Base-by-base conservation (phyloP, 1,140 invertebrate species). In the Leucophenga varia region DNA sequence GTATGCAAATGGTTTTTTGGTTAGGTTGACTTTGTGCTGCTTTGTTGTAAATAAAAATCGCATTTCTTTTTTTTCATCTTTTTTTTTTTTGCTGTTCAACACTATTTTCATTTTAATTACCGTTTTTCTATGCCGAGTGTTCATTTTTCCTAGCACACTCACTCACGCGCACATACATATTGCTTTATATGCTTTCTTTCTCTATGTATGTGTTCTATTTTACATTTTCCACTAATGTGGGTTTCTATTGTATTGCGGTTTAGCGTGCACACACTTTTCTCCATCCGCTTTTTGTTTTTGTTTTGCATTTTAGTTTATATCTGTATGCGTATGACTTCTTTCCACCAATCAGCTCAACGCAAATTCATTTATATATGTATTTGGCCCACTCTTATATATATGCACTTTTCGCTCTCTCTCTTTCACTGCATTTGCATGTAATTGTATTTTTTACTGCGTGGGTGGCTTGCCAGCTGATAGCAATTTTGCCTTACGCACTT, bases 281-380 rank as follows among this genome's bases (percentile, higher is more conserved):
- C 22, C 22, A 5, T 6, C 22, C 5, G 31, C 31, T 28, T 28
- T 17, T 49, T 57, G 49, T 68, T 67, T 65, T 63, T 65, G 54
- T 68, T 63, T 54, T 55, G 25, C 25, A 67, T 59, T 52, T 54
- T 10, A 6, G 35, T 37, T 16, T 18, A 18, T 37, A 16, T 19
- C 6, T 18, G 10, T 10, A 12, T 37, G 3, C 39, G 42, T 67
- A 59, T 36, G 64, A 68, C 68, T 67, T 50, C 54, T 64, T 59
- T 70, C 61, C 69, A 69, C 69, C 69, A 72, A 72, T 72, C 69
- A 63, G 57, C 60, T 57, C 42, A 59, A 63, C 55, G 69, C 69
- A 72, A 60, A 52, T 25, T 6, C 10, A 6, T 25, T 25, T 25
- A 10, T 25, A 25, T 25, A 10, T 25, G 10, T 25, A 10, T 25